Evolutionary conservation across 2,888 invertebrate species (phyloP).

Genomic region (Calliopum simillimum): DNA sequence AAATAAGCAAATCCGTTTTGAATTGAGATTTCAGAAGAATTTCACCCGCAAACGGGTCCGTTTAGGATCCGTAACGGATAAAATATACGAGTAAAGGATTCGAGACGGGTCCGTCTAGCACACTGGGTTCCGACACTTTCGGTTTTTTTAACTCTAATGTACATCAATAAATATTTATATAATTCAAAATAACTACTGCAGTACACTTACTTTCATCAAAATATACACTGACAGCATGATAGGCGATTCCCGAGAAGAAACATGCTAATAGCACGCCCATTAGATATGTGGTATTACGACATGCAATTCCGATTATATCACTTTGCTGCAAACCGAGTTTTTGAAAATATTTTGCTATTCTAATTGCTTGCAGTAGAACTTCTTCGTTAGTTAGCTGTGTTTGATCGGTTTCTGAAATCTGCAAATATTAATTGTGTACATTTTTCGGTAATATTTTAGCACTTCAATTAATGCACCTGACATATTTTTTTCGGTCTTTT

Average conservation of each 20-base stretch:
- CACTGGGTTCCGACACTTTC: no score
- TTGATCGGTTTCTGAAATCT: conserved; percentile 52
- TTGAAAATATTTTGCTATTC: conserved; percentile 45
- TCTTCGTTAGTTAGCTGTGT: conserved; percentile 49
- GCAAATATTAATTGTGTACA: background rate
- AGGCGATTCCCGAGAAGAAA: conserved; percentile 53
- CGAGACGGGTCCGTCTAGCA: no score
- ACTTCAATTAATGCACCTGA: conserved; percentile 32
- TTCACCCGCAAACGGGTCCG: no score
- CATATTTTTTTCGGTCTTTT: conserved; percentile 50
- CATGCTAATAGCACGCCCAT: conserved; percentile 54
- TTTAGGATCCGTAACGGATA: no score
- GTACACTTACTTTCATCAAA: conserved; percentile 42
- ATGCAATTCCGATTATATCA: conserved; percentile 54
- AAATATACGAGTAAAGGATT: no score
- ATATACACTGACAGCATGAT: conserved; percentile 51
- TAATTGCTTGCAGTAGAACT: conserved; percentile 50
- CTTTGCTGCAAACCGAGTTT: conserved; percentile 40
- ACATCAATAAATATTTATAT: no score
- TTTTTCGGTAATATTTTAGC: background rate
- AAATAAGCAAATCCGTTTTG: no score
- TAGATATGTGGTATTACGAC: conserved; percentile 52
- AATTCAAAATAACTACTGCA: no score
- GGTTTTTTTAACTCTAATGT: no score
- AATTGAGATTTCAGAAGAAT: no score